These are phyloP conservation scores for Neogobius melanostomus DNA, from an alignment of 2,113 vertebrate species.

Conservation along the genomic window DNA sequence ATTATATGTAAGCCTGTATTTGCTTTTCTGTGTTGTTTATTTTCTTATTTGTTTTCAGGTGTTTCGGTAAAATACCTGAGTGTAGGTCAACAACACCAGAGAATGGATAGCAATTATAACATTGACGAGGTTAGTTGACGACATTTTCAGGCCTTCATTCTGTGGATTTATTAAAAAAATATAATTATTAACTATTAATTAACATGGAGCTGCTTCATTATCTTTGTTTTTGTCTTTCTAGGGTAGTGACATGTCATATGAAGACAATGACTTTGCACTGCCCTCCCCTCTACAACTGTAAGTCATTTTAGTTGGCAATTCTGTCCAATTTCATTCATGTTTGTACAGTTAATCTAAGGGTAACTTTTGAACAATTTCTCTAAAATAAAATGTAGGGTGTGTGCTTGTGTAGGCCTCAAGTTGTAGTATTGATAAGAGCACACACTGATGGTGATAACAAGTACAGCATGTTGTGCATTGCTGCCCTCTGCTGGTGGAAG, in stretches of 20 bases:
- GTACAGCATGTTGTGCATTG: not conserved
- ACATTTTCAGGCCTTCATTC: not conserved
- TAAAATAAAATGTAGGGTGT: too few species aligned
- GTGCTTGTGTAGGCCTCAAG: too few species aligned
- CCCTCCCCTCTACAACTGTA: conserved; percentile 68
- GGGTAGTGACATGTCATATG: conserved; percentile 74
- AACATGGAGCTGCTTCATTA: not conserved
- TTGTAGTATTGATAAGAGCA: not conserved
- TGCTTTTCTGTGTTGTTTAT: not conserved
- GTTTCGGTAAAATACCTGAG: conserved; percentile 62
- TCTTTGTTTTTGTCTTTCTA: conserved; percentile 25
- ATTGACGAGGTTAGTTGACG: conserved; percentile 65
- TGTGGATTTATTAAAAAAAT: not conserved
- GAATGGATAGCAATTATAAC: conserved; percentile 72
- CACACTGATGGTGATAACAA: conserved; percentile 2
- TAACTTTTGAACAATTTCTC: too few species aligned
- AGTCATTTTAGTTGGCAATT: conserved; percentile 40
- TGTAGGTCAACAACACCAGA: conserved; percentile 37
- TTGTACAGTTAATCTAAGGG: not conserved
- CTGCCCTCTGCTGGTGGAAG: conserved; percentile 49
- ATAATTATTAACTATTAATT: not conserved
- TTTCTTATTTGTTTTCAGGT: conserved; percentile 50
- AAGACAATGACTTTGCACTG: conserved; percentile 61
- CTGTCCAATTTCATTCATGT: not conserved
- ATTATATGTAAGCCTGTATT: not conserved